Conservation (phyloP, 1,140 invertebrate genomes). For the Sarcophaga peregrina region DNA sequence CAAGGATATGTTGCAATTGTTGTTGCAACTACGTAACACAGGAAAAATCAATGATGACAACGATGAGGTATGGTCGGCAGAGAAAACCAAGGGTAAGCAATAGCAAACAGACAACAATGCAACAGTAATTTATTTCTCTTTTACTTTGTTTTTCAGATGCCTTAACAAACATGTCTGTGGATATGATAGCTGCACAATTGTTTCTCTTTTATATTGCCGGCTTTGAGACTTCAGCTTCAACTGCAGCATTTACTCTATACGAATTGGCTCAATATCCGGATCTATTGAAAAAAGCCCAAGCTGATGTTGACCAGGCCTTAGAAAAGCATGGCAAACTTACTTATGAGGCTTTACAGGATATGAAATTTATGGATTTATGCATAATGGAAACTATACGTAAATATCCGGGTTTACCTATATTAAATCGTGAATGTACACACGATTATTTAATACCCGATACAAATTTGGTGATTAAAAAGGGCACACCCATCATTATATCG, state of each 20-base stretch:
- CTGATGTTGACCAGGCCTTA: slow-evolving; percentile 69
- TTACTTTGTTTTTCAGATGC: slow-evolving; percentile 39
- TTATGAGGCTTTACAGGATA: slow-evolving; percentile 68
- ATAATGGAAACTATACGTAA: slow-evolving; percentile 69
- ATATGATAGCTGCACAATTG: slow-evolving; percentile 69
- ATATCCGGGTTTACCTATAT: slow-evolving; percentile 70
- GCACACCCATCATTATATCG: slow-evolving; percentile 62
- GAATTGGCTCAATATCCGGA: slow-evolving; percentile 70
- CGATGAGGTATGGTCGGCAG: slow-evolving; percentile 53
- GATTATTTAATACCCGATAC: slow-evolving; percentile 62
- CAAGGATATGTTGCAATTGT: slow-evolving; percentile 69
- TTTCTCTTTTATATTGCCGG: slow-evolving; percentile 75
- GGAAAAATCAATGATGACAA: slow-evolving; percentile 60
- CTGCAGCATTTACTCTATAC: slow-evolving; percentile 70
- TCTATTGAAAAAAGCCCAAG: slow-evolving; percentile 70
- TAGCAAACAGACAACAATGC: neutral
- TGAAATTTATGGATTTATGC: slow-evolving; percentile 70
- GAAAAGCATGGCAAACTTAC: slow-evolving; percentile 64
- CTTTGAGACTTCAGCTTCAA: slow-evolving; percentile 75
- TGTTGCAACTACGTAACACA: slow-evolving; percentile 67
- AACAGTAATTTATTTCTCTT: slow-evolving; percentile 28
- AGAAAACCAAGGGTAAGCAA: slow-evolving; percentile 50
- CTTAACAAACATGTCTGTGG: slow-evolving; percentile 56
- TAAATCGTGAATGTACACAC: slow-evolving; percentile 67
- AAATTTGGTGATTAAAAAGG: slow-evolving; percentile 62